Conservation (phyloP, 30 jellyfish, hydroid and myxozoan species). For the Turritopsis dohrnii region DNA sequence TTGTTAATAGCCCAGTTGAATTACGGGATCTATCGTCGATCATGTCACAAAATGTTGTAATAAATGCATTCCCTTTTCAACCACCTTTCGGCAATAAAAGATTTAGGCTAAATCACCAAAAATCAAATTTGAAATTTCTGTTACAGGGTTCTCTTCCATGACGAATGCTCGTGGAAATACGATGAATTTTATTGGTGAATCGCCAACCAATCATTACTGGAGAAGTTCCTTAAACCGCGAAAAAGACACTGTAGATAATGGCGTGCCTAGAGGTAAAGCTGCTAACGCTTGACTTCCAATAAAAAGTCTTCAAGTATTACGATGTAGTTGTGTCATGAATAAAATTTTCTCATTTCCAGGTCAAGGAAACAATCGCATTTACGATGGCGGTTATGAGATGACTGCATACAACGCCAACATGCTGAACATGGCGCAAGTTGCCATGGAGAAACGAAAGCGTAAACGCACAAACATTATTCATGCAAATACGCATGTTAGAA, state of each 20-base stretch:
- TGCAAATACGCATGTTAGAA: not conserved
- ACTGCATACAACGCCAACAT: slow-evolving; percentile 1
- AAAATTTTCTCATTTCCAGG: not conserved
- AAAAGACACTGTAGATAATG: not conserved
- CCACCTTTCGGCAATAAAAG: too few species aligned
- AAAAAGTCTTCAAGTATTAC: too few species aligned
- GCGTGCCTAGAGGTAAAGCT: not conserved
- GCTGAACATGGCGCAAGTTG: slow-evolving; percentile 15
- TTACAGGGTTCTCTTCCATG: not conserved
- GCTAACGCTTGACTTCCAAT: too few species aligned
- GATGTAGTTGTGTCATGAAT: too few species aligned
- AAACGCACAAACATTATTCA: not conserved
- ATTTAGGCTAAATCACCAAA: too few species aligned
- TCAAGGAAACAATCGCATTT: not conserved
- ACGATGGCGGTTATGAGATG: slow-evolving; percentile 2
- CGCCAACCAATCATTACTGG: not conserved
- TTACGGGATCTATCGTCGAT: too few species aligned
- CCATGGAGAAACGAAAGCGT: not conserved
- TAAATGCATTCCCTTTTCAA: too few species aligned
- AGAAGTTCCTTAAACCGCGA: not conserved
- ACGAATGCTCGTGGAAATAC: not conserved
- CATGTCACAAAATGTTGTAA: too few species aligned
- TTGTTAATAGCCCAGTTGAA: too few species aligned
- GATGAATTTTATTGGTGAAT: not conserved
- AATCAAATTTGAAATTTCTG: too few species aligned